Conservation (phyloP, 2,797 vertebrate species). For the Notamacropus eugenii region DNA sequence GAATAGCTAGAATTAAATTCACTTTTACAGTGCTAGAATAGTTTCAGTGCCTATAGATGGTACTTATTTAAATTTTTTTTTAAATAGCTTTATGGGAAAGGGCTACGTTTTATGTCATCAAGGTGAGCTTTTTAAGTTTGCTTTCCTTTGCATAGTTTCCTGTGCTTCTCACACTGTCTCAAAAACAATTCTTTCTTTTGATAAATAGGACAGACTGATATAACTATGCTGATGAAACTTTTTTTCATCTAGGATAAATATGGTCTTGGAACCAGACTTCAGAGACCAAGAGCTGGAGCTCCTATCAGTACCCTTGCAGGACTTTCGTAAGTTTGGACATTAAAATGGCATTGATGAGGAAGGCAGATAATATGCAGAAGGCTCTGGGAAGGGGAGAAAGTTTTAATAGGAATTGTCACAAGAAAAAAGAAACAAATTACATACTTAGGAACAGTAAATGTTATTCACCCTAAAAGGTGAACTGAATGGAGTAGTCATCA, state of each 20-base stretch:
- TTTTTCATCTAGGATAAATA: slow-evolving; percentile 93
- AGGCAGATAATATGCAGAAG: slow-evolving; percentile 22
- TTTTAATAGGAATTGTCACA: neutral
- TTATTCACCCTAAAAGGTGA: neutral
- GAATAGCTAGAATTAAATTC: slow-evolving; percentile 38
- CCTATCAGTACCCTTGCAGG: slow-evolving; percentile 94
- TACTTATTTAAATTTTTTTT: slow-evolving; percentile 43
- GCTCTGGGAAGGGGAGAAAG: slow-evolving; percentile 12
- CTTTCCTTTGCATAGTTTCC: slow-evolving; percentile 80
- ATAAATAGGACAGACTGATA: slow-evolving; percentile 4
- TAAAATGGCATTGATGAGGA: slow-evolving; percentile 10
- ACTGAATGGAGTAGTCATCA: neutral
- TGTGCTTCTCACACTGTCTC: slow-evolving; percentile 80
- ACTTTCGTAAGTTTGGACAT: slow-evolving; percentile 93
- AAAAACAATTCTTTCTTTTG: slow-evolving; percentile 62
- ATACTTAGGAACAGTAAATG: slow-evolving; percentile 35
- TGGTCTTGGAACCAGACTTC: slow-evolving; percentile 95
- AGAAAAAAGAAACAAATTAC: neutral
- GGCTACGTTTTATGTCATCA: slow-evolving; percentile 47
- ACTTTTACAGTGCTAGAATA: slow-evolving; percentile 48
- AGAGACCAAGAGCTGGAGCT: slow-evolving; percentile 94
- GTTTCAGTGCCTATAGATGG: neutral
- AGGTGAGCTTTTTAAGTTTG: slow-evolving; percentile 72
- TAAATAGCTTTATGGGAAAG: slow-evolving; percentile 46
- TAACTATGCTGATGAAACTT: slow-evolving; percentile 57